phyloP scores from a whole-genome alignment of 2,888 invertebrate species.

The Lathronympha strigana region DNA sequence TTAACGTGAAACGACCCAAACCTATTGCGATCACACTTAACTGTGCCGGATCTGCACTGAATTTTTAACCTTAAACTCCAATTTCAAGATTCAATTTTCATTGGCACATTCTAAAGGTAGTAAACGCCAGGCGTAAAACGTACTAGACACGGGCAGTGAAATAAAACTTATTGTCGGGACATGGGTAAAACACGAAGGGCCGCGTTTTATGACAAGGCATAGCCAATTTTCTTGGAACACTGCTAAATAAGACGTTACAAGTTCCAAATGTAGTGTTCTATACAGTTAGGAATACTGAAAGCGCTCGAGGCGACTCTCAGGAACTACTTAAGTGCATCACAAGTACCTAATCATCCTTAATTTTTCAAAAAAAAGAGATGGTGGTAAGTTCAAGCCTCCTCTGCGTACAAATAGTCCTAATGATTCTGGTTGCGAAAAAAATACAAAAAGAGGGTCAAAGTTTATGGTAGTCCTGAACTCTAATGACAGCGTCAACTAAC shows the following conservation, averaged over 20 bases:
- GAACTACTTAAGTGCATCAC: conserved; percentile 24
- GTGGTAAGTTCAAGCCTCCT: no score
- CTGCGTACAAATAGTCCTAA: no score
- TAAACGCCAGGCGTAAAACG: conserved; percentile 7
- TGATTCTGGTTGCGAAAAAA: no score
- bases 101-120: conserved; percentile 4
- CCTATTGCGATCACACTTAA: conserved; percentile 2
- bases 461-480: no score
- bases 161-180: conserved; percentile 20
- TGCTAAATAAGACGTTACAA: background rate
- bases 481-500: no score
- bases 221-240: background rate
- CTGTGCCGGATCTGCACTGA: background rate
- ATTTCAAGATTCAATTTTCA: conserved; percentile 1
- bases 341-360: no score
- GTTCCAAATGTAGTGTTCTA: background rate
- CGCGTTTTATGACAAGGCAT: conserved; percentile 2
- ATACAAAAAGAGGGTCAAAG: no score
- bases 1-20: conserved; percentile 22
- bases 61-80: conserved; percentile 1
- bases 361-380: no score
- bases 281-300: background rate
- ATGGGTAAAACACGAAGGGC: conserved; percentile 1
- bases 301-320: no score
- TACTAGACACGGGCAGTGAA: conserved; percentile 16